Base-by-base conservation (phyloP, 2,113 vertebrate genomes). In the Passer domesticus region DNA sequence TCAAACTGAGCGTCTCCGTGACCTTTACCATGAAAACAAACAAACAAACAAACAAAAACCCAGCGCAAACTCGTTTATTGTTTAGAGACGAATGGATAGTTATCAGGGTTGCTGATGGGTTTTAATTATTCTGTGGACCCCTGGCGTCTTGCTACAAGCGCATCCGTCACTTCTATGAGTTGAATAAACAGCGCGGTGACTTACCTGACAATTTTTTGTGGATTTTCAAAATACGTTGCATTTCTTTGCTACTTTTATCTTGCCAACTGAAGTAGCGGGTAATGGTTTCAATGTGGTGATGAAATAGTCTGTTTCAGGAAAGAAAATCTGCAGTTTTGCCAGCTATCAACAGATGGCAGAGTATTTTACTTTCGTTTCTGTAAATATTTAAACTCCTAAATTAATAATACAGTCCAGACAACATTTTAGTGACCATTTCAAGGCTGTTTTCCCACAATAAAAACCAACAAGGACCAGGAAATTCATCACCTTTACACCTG, bases 31-130 rank as follows among this genome's bases (percentile, higher is more conserved):
- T 27, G 10, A 7, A 8, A 0, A 75, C 20, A 64, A 77, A 35
- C 19, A 35, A 9, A 1, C 1, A 44, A 28, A 39, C 7, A 1
- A 1, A 21, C 8, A 0, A 19, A 74, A 69, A 16, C 52, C 41
- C 41, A 1, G 13, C 33, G 7, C 18, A 37, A 76, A 17, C 19
- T 52, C 15, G 5, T 6, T 17, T 35, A 21, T 28, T 69, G 19
- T 24, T 74, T 37, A 58, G 33, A 76, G 33, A 47, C 44, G 15
- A 47, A 14, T 2, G 2, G 3, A 17, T 30, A 12, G 12, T n/a
- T 66, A 39, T 1, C 8, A 1, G 31, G 20, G n/a, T 16, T 37
- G 37, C 37, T 56, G n/a, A 21, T 13, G 28, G 39, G 7, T 39
- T 75, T n/a, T 49, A 16, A 6, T 60, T 46, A 5, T 17, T 60